Evolutionary conservation across 2,888 invertebrate species (phyloP).

Genomic region (Sthenelais limicola): DNA sequence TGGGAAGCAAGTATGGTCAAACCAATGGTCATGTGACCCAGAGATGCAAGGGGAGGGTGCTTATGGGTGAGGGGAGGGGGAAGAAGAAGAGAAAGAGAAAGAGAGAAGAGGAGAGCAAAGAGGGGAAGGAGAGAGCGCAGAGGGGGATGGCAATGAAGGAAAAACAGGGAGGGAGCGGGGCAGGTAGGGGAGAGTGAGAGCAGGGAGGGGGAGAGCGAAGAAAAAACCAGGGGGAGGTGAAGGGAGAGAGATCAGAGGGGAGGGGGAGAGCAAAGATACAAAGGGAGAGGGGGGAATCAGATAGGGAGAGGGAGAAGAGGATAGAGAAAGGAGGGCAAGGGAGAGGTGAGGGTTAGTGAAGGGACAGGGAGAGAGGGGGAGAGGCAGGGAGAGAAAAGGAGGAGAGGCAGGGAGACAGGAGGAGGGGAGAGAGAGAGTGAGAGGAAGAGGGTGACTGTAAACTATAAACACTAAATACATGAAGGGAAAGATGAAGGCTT

Average conservation of each 20-base stretch:
- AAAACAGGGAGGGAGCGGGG: not conserved
- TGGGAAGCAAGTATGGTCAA: too few relatives aligned
- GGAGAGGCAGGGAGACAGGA: not conserved
- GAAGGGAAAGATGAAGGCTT: too few relatives aligned
- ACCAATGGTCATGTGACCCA: too few relatives aligned
- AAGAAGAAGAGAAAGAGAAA: not conserved
- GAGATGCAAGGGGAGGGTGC: too few relatives aligned
- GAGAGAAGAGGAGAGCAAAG: not conserved
- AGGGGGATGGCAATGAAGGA: not conserved
- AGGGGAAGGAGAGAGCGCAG: not conserved
- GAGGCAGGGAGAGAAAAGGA: not conserved
- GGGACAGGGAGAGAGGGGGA: not conserved
- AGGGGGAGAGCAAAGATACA: not conserved
- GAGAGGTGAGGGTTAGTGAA: not conserved
- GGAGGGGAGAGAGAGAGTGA: not conserved
- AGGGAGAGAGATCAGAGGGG: slow-evolving; percentile 8
- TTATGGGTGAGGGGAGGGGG: slow-evolving; percentile 15
- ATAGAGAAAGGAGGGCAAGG: not conserved
- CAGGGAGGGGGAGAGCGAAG: not conserved
- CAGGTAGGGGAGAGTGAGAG: not conserved
- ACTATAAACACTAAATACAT: too few relatives aligned
- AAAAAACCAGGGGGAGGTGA: not conserved
- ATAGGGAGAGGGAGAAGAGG: slow-evolving; percentile 13
- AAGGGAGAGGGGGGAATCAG: not conserved
- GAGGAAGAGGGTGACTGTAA: too few relatives aligned